phyloP scores from a whole-genome alignment of 2,113 vertebrate species.

The Lates calcarifer region DNA sequence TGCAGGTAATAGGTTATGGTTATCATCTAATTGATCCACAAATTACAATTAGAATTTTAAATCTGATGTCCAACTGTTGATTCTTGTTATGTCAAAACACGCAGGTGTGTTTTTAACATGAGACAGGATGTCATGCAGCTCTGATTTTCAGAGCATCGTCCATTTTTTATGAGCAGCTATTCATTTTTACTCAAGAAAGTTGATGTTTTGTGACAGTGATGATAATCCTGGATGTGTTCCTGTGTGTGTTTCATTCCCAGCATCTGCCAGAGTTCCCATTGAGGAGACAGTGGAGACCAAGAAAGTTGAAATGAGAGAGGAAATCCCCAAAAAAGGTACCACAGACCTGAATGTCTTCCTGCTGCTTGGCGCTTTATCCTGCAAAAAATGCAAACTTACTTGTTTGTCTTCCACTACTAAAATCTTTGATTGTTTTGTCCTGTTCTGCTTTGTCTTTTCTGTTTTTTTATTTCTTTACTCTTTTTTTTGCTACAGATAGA shows the following conservation, averaged over 20 bases:
- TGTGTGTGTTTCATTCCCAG: conserved; percentile 50
- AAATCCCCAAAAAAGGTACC: conserved; percentile 77
- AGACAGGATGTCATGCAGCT: background rate
- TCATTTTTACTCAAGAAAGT: background rate
- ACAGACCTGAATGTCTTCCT: background rate
- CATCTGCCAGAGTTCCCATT: conserved; percentile 83
- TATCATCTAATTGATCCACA: background rate
- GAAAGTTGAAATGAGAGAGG: conserved; percentile 86
- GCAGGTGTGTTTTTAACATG: background rate
- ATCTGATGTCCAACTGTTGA: background rate
- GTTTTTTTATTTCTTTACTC: background rate
- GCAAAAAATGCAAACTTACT: background rate
- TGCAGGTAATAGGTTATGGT: background rate
- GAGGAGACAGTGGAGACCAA: conserved; percentile 87
- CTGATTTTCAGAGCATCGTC: background rate
- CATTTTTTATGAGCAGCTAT: background rate
- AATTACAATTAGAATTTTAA: background rate
- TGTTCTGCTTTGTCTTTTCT: background rate
- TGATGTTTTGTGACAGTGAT: background rate
- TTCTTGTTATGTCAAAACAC: background rate
- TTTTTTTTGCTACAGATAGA: background rate
- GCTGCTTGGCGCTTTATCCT: conserved; percentile 6
- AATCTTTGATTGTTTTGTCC: conserved; percentile 18
- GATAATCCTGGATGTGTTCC: background rate
- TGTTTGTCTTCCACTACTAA: conserved; percentile 9